Evolutionary conservation across 2,888 invertebrate genomes (phyloP), one percentile per base, ranked within the genome.

Genomic region (Sipha maydis): DNA sequence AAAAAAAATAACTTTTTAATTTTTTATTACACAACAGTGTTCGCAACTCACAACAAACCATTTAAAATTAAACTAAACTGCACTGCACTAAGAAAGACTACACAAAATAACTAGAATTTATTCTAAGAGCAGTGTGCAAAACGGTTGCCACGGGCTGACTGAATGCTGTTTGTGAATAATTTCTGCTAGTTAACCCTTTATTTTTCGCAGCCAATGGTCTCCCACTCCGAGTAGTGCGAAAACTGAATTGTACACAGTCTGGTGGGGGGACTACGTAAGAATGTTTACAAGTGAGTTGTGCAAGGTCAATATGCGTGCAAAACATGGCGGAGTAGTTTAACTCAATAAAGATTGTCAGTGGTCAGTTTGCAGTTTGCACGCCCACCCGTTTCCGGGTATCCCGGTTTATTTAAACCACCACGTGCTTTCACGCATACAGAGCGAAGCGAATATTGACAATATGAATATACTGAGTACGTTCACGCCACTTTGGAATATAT

Each of bases 151-250:
- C 86, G 80, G 86, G 80, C 86, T 56, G 41, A 88, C 86, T 88
- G 86, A 88, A 82, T 41, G 79, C 61, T 34, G 86, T 80, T 54
- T 28, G 86, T 88, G 86, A 88, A 88, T 88, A 88, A 88, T 88
- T 88, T 88, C 86, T 61, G 86, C 86, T 25, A 80, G 86, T 86
- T 88, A 88, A 88, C 86, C 86, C 86, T 88, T 88, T 86, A 48
- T 71, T 86, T 85, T 79, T 85, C 38, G 86, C 86, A 79, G 79
- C 71, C 86, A 38, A 56, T 38, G 69, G n/a, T 7, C 78, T 54
- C 86, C 86, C 86, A 86, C 86, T 79, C 56, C 85, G 61, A 11
- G 38, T 56, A 38, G 56, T 80, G 86, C 86, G n/a, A 88, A 80
- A 88, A 88, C 79, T 28, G 41, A 61, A 75, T 61, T 61, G 75